Evolutionary conservation across 2,797 vertebrate species (phyloP).

Genomic region (Peromyscus nudipes): DNA sequence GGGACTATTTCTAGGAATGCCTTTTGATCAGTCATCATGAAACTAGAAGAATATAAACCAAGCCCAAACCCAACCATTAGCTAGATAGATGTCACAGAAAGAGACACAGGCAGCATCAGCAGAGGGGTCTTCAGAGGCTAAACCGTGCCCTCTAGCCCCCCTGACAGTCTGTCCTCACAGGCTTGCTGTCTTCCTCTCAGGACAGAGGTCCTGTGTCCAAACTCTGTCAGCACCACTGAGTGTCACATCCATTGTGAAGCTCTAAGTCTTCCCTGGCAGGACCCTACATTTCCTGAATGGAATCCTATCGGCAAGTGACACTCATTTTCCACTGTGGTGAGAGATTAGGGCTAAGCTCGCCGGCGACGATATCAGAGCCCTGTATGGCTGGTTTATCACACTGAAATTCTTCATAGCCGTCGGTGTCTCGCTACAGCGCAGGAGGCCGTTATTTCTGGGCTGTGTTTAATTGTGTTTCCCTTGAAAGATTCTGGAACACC

Average conservation of each 20-base stretch:
- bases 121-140: slow-evolving; percentile 30
- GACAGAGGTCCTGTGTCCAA: slow-evolving; percentile 50
- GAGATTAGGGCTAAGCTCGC: slow-evolving; percentile 19
- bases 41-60: neutral
- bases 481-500: neutral
- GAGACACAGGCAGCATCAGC: slow-evolving; percentile 60
- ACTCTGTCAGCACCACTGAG: neutral
- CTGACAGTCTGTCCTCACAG: slow-evolving; percentile 62
- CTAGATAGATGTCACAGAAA: neutral
- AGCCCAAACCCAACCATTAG: neutral
- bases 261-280: slow-evolving; percentile 40
- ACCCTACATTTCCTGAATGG: neutral
- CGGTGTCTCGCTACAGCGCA: neutral
- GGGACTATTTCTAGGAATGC: neutral
- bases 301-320: slow-evolving; percentile 56
- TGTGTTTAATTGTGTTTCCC: slow-evolving; percentile 47
- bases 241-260: slow-evolving; percentile 61
- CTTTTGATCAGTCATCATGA: slow-evolving; percentile 13
- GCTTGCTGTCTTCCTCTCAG: neutral
- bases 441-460: slow-evolving; percentile 52
- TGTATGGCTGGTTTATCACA: slow-evolving; percentile 68
- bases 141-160: neutral
- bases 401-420: slow-evolving; percentile 65
- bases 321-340: slow-evolving; percentile 51
- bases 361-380: slow-evolving; percentile 27